Percentiles rank a stretch among this genome's conserved stretches.
Evolutionary conservation across 2,113 vertebrate genomes (phyloP).

Genomic region (Nettapus auritus): DNA sequence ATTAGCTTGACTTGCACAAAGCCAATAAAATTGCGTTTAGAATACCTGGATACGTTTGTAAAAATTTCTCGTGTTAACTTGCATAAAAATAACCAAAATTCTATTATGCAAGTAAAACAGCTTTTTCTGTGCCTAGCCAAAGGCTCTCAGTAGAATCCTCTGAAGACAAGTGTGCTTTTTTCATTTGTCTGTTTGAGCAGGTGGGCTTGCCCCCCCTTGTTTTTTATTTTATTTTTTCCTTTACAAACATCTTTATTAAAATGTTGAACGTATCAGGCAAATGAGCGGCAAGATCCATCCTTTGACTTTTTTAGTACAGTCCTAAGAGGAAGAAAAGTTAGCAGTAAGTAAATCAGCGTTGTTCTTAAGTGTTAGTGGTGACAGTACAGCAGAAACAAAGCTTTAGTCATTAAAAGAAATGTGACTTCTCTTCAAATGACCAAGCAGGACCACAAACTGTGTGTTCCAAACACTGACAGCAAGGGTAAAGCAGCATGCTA

Average conservation of each 20-base stretch:
- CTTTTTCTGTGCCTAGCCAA: conserved; percentile 1
- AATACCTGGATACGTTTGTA: background rate
- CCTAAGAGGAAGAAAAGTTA: background rate
- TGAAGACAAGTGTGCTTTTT: background rate
- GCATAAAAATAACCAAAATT: background rate
- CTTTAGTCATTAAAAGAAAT: conserved; percentile 31
- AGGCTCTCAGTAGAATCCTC: background rate
- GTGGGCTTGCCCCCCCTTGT: background rate
- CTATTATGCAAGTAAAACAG: background rate
- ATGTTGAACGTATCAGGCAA: background rate
- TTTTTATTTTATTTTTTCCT: background rate
- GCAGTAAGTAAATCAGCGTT: background rate
- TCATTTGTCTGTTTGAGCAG: background rate
- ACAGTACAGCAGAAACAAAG: conserved; percentile 13
- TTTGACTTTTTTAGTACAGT: background rate
- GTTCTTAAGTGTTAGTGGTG: conserved; percentile 26
- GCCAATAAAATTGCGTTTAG: background rate
- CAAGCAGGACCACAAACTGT: background rate
- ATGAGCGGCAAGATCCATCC: background rate
- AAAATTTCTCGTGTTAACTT: background rate
- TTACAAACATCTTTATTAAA: background rate
- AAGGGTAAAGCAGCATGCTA: background rate
- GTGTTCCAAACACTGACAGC: background rate
- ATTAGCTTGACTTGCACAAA: background rate
- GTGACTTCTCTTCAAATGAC: background rate